A percentile compares a stretch with the other conserved stretches of the same genome.
Conservation (phyloP, 2,888 invertebrate genomes). For the Hoplodrina blanda region DNA sequence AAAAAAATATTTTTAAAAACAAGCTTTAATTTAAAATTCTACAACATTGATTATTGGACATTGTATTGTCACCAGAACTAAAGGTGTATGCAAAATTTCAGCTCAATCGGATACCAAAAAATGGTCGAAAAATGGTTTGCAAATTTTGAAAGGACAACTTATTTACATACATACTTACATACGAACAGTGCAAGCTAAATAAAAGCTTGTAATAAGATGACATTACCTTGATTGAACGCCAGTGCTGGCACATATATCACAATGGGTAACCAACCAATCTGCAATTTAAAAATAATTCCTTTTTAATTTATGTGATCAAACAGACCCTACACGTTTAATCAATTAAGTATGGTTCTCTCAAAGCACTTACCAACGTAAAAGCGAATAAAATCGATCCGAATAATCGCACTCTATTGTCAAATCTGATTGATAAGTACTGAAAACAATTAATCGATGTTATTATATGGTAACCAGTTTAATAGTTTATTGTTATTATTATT, state of each 20-base stretch:
- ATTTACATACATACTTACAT: too few species aligned
- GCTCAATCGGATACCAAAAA: too few species aligned
- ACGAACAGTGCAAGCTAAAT: too few species aligned
- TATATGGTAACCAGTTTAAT: background rate
- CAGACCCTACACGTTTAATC: background rate
- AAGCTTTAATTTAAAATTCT: too few species aligned
- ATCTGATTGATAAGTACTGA: constrained; percentile 93
- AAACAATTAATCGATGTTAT: constrained; percentile 68
- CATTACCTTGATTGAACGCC: constrained; percentile 94
- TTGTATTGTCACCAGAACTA: too few species aligned
- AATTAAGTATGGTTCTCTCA: background rate
- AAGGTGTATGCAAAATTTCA: too few species aligned
- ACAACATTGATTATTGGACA: too few species aligned
- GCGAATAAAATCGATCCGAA: constrained; percentile 93
- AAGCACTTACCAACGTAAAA: constrained; percentile 92
- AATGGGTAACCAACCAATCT: constrained; percentile 95
- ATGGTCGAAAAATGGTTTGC: too few species aligned
- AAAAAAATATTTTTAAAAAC: too few species aligned
- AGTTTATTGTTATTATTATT: too few species aligned
- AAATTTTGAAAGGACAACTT: too few species aligned
- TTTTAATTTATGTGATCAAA: background rate
- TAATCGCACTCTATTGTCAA: constrained; percentile 92
- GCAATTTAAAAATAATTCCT: constrained; percentile 67
- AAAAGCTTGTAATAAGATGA: too few species aligned
- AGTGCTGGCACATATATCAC: constrained; percentile 95